phyloP scores from a whole-genome alignment of 1,140 invertebrate species.

The Condylostylus longicornis region DNA sequence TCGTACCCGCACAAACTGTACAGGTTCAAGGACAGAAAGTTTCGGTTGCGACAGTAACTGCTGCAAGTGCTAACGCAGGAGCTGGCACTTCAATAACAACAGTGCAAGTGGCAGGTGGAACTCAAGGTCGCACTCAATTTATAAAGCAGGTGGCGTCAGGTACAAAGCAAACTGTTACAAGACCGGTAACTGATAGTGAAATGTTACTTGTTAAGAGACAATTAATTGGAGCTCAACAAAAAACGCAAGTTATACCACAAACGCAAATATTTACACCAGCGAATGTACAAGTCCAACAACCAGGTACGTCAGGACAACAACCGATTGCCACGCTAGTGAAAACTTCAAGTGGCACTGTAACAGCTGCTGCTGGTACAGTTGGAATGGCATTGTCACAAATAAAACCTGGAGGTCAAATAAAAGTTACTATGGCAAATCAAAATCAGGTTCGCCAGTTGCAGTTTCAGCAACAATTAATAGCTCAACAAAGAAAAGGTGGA shows the following conservation, averaged over 20 bases:
- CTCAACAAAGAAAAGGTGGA: constrained; percentile 43
- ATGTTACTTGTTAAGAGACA: constrained; percentile 56
- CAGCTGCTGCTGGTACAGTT: constrained; percentile 31
- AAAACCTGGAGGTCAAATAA: constrained; percentile 30
- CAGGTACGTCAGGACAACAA: constrained; percentile 11
- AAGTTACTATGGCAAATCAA: constrained; percentile 40
- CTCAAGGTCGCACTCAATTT: constrained; percentile 22
- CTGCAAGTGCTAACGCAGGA: constrained; percentile 10
- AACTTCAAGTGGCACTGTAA: constrained; percentile 34
- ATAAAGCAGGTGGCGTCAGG: constrained; percentile 30
- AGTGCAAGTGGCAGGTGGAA: constrained; percentile 20
- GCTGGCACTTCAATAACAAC: constrained; percentile 18
- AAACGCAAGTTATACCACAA: constrained; percentile 34
- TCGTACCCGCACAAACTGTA: constrained; percentile 16
- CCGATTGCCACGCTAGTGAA: constrained; percentile 29
- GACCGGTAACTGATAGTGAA: constrained; percentile 49
- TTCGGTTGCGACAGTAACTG: constrained; percentile 23
- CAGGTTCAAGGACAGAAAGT: constrained; percentile 30
- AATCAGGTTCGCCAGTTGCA: constrained; percentile 52
- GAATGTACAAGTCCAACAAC: constrained; percentile 10
- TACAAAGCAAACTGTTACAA: constrained; percentile 33
- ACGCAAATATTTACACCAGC: constrained; percentile 23
- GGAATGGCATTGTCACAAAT: constrained; percentile 30
- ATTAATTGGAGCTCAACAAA: constrained; percentile 41
- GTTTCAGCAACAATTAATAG: constrained; percentile 47